Evolutionary conservation across 2,113 vertebrate genomes (phyloP), one percentile per base, ranked within the genome.

Genomic region (Pagrus major): DNA sequence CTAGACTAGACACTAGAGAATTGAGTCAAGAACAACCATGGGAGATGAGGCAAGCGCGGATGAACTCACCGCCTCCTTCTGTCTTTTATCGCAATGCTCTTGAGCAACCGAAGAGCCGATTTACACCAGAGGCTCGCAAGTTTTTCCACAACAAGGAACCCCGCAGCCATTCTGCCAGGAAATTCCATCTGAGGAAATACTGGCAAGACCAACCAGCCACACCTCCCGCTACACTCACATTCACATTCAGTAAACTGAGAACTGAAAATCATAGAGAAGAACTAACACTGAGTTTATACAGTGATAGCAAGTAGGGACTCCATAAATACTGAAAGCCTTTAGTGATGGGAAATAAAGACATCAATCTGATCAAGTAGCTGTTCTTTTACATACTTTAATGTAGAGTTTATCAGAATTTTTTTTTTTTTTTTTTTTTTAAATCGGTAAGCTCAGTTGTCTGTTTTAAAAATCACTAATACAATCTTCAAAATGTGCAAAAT

Each of bases 91-190:
- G 5, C 46, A 83, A 72, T 2, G 7, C 69, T 85, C 64, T 81
- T 72, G 73, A 84, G 86, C 85, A 83, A 83, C 67, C 63, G 3
- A 60, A 55, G 71, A 63, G 59, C 10, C 8, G 46, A 68, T 82
- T 77, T 77, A 78, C 74, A 84, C 72, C 77, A 89, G 71, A 89
- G 71, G 49, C 46, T 79, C 9, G 3, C 70, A 23, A 71, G 54
- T 27, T 74, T 60, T 83, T 80, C 77, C 76, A 67, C 63, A 77
- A 83, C 75, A 71, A 79, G 35, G 51, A 80, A 64, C 66, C 84
- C 80, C 7, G 3, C 35, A n/a, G 74, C 68, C 76, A 37, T 71
- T 42, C 68, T 86, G 68, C 85, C 84, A 77, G 81, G 69, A 89
- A 89, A 60, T 70, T 14, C 60, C 69, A 73, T 81, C 70, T 81